phyloP scores from a whole-genome alignment of 2,113 vertebrate species.

The Miniopterus natalensis region DNA sequence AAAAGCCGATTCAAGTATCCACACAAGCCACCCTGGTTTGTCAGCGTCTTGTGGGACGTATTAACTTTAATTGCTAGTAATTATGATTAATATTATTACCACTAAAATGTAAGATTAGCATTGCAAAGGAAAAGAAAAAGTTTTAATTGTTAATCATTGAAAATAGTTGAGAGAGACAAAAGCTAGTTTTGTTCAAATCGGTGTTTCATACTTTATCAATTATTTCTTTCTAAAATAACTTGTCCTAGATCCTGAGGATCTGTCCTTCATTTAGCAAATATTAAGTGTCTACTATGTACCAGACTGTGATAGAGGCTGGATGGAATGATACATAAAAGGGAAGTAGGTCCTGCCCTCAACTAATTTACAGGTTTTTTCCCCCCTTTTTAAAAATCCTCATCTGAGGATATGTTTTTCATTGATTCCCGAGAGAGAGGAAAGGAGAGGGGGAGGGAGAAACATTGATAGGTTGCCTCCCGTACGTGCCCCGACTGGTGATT shows the following conservation, averaged over 20 bases:
- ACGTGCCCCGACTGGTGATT: neutral
- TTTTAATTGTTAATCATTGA: conserved; percentile 43
- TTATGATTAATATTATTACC: conserved; percentile 46
- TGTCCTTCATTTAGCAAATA: conserved; percentile 61
- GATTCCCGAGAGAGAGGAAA: neutral
- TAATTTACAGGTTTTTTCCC: neutral
- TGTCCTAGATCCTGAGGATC: neutral
- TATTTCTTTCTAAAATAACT: conserved; percentile 58
- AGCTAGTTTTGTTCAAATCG: conserved; percentile 63
- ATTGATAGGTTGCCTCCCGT: neutral
- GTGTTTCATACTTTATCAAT: conserved; percentile 21
- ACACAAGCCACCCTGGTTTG: neutral
- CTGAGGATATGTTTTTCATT: neutral
- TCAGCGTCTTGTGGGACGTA: conserved; percentile 5
- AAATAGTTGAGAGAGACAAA: conserved; percentile 58
- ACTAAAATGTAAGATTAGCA: conserved; percentile 54
- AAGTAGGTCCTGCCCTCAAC: neutral
- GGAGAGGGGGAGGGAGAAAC: neutral
- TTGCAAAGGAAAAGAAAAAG: conserved; percentile 18
- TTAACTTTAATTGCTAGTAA: conserved; percentile 56
- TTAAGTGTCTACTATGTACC: conserved; percentile 8
- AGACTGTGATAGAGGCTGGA: neutral
- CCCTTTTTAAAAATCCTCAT: neutral
- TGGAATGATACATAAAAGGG: neutral
- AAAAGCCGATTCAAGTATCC: conserved; percentile 57